phyloP scores from a whole-genome alignment of 2,797 vertebrate species.

The Chromis chromis region DNA sequence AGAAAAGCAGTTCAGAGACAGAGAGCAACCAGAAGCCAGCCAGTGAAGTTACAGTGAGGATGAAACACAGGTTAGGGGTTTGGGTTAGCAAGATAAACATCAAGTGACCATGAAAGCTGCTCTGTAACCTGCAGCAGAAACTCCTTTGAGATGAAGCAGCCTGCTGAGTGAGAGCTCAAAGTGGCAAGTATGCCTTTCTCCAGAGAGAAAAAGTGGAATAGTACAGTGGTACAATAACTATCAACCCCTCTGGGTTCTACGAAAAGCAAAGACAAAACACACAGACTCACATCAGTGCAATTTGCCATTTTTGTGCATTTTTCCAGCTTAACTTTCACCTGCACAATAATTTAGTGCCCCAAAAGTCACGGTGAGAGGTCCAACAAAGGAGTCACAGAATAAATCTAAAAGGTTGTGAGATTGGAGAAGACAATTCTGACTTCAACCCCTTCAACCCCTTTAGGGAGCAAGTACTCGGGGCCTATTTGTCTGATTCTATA shows the following conservation, averaged over 20 bases:
- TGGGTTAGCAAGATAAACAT: background rate
- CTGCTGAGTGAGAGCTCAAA: background rate
- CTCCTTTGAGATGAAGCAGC: background rate
- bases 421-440: too few relatives aligned
- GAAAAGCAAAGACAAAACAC: background rate
- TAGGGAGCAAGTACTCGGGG: background rate
- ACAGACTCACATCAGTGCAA: background rate
- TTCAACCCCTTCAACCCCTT: too few relatives aligned
- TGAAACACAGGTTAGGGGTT: background rate
- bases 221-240: too few relatives aligned
- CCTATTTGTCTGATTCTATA: background rate
- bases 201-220: too few relatives aligned
- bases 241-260: background rate
- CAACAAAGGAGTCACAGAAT: too few relatives aligned
- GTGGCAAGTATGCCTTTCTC: background rate
- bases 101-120: background rate
- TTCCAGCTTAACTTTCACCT: background rate
- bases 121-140: background rate
- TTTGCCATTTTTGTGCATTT: too few relatives aligned
- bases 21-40: background rate
- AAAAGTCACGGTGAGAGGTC: too few relatives aligned
- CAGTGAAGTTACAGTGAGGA: background rate
- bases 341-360: too few relatives aligned
- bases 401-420: too few relatives aligned
- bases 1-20: background rate